A percentile compares a stretch with the other conserved stretches of the same genome.
These are phyloP conservation scores for Artibeus lituratus DNA, from an alignment of 2,797 vertebrate genomes.

Conservation along the genomic window DNA sequence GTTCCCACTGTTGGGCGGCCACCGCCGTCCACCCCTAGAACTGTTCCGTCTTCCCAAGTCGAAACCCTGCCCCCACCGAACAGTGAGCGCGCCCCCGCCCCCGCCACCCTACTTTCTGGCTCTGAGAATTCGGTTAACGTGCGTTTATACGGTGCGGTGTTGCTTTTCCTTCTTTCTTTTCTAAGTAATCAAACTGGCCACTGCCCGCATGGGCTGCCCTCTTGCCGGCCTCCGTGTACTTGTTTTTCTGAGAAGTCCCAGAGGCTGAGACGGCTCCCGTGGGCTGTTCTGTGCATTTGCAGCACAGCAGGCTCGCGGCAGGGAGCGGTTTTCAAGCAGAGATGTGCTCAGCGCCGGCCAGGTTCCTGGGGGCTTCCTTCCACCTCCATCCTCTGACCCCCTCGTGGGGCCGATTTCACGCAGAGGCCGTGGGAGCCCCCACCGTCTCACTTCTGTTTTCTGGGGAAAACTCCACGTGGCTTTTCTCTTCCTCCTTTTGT, in stretches of 20 bases:
- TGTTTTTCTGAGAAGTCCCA: not conserved
- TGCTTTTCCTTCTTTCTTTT: not conserved
- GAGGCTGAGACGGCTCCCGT: not conserved
- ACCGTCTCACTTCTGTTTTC: not conserved
- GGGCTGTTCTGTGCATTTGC: not conserved
- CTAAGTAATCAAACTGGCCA: not conserved
- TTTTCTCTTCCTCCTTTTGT: not conserved
- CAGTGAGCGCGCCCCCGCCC: not conserved
- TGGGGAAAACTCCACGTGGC: not conserved
- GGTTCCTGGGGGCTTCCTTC: not conserved
- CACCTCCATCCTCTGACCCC: not conserved
- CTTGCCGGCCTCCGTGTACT: accelerated
- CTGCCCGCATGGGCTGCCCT: accelerated
- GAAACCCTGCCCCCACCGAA: not conserved
- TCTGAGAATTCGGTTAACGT: not conserved
- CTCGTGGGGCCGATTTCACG: accelerated
- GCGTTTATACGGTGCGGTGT: not conserved
- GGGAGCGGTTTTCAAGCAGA: not conserved
- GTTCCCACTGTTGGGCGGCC: accelerated
- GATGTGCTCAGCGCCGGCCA: accelerated
- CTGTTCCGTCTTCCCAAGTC: not conserved
- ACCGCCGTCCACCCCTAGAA: not conserved
- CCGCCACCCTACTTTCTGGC: accelerated
- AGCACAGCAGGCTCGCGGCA: too few relatives aligned
- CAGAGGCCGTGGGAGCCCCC: not conserved